These are phyloP conservation scores for Mesorhabditis belari DNA, from an alignment of 2,888 invertebrate genomes.

Conservation along the genomic window DNA sequence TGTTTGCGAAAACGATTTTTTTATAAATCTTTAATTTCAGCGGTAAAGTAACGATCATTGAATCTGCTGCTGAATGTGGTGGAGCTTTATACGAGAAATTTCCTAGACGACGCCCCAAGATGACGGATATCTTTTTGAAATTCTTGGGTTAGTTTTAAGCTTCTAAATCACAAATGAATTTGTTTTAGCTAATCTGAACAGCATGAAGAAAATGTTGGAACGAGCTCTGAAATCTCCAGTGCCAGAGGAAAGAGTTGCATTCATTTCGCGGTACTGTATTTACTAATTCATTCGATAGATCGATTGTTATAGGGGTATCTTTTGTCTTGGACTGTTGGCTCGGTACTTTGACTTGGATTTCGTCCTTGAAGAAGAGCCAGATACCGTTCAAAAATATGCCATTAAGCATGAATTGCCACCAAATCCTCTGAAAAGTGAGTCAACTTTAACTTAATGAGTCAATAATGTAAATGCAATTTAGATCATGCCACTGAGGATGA, in stretches of 20 bases:
- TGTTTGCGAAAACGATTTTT: no score
- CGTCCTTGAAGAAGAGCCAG: slow-evolving; percentile 18
- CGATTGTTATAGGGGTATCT: slow-evolving; percentile 82
- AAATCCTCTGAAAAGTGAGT: background rate
- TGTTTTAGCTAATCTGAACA: background rate
- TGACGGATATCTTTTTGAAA: slow-evolving; percentile 15
- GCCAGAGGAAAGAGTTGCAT: background rate
- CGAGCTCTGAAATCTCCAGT: background rate
- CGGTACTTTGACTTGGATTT: slow-evolving; percentile 83
- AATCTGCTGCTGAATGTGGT: slow-evolving; percentile 85
- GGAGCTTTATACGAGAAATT: slow-evolving; percentile 85
- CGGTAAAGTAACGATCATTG: slow-evolving; percentile 32
- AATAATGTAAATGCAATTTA: no score
- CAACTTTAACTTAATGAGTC: no score
- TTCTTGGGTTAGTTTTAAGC: slow-evolving; percentile 7
- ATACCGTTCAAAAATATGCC: background rate
- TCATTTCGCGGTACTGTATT: background rate
- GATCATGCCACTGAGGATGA: background rate
- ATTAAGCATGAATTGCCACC: no score
- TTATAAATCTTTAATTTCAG: no score
- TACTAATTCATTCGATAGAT: no score
- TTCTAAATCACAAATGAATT: background rate
- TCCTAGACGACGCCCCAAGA: slow-evolving; percentile 20
- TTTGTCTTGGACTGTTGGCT: slow-evolving; percentile 84
- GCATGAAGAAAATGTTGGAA: background rate